A percentile compares a stretch with the other conserved stretches of the same genome.
Conservation (phyloP, 2,113 vertebrate genomes). For the Archocentrus centrarchus region DNA sequence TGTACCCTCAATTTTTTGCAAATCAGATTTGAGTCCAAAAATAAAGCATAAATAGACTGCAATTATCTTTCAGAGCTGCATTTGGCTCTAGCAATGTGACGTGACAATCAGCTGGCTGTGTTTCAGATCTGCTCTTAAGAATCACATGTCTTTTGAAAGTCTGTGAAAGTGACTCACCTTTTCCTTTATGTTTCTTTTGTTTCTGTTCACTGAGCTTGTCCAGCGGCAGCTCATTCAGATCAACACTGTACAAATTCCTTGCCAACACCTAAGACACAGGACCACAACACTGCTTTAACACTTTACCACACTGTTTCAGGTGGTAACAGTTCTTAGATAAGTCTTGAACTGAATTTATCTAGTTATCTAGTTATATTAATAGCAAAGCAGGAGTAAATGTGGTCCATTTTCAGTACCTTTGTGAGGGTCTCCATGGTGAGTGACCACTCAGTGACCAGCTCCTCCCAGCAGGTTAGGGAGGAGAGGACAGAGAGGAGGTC, state of each 20-base stretch:
- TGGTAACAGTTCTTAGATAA: not conserved
- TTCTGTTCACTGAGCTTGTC: slow-evolving; percentile 99
- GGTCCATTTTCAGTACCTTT: slow-evolving; percentile 76
- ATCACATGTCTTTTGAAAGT: not conserved
- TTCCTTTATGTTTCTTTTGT: slow-evolving; percentile 99
- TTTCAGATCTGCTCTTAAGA: not conserved
- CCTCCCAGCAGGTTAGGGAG: slow-evolving; percentile 97
- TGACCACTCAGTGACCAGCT: slow-evolving; percentile 98
- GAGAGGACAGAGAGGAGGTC: slow-evolving; percentile 95
- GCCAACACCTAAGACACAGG: slow-evolving; percentile 85
- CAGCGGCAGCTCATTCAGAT: slow-evolving; percentile 93
- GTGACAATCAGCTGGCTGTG: not conserved
- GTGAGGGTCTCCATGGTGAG: slow-evolving; percentile 99
- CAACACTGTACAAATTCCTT: slow-evolving; percentile 95
- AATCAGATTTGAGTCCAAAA: not conserved
- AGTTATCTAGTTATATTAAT: not conserved
- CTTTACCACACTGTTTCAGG: not conserved
- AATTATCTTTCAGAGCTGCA: not conserved
- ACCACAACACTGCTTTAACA: slow-evolving; percentile 1
- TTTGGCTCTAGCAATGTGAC: not conserved
- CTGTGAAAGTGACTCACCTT: slow-evolving; percentile 82
- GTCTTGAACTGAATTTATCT: not conserved
- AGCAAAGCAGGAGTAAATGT: not conserved
- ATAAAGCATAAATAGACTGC: not conserved
- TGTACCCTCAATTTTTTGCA: not conserved